A percentile compares a stretch with the other conserved stretches of the same genome.
phyloP scores from a whole-genome alignment of 2,888 invertebrate species.

The Smittia sp. region DNA sequence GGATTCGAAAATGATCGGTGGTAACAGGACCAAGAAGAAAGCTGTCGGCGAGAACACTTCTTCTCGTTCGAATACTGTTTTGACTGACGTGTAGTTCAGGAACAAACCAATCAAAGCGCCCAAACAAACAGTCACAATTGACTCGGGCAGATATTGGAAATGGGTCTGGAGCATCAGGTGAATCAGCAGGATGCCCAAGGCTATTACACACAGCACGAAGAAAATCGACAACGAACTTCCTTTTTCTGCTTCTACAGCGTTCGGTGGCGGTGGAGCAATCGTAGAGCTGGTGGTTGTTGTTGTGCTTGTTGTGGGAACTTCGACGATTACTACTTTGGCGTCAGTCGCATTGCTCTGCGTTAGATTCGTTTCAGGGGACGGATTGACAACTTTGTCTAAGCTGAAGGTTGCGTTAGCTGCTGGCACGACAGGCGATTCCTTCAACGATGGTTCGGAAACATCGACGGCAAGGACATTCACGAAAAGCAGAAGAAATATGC shows the following conservation, averaged over 20 bases:
- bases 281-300: conserved; percentile 55
- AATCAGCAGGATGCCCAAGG: conserved; percentile 89
- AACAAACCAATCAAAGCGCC: conserved; percentile 90
- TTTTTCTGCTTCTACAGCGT: conserved; percentile 92
- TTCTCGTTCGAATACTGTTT: conserved; percentile 84
- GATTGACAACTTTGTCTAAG: neutral
- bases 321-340: neutral
- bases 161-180: conserved; percentile 93
- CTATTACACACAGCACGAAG: conserved; percentile 93
- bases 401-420: neutral
- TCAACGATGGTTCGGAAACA: neutral
- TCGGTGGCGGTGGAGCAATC: conserved; percentile 60
- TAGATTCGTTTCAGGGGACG: neutral
- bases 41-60: conserved; percentile 98
- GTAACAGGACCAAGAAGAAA: conserved; percentile 92
- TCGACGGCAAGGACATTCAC: neutral
- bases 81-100: conserved; percentile 82
- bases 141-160: conserved; percentile 95
- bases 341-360: neutral
- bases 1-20: conserved; percentile 98
- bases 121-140: conserved; percentile 93
- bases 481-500: conserved; percentile 5
- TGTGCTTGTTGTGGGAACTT: neutral
- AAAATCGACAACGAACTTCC: conserved; percentile 97
- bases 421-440: neutral